Base-by-base conservation (phyloP, 2,888 invertebrate species). In the Rhagium mordax region DNA sequence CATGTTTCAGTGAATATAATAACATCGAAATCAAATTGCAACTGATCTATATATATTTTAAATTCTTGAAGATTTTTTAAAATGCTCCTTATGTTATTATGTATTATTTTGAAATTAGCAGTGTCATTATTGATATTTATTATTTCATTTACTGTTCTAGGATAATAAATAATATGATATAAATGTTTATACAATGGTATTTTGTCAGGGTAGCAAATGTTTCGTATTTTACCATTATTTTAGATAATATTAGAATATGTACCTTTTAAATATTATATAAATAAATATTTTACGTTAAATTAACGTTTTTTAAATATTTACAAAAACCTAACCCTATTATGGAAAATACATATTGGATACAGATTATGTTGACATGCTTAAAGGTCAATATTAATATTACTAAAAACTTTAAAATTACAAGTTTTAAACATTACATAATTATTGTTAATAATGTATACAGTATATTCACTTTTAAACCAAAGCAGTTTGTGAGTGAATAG, bases 281-380 rank as follows among this genome's bases (percentile, higher is more conserved):
- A 49, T 49, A 49, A 49, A 49, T 49, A 16, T 15, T 15, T 49
- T 49, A 49, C 49, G 18, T 49, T 6, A 49, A 49, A 49, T 49
- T 49, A 5, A 49, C 16, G 8, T 49, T 49, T 49, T 49, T 49
- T 1, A 7, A 16, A 49, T 49, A 49, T 16, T 49, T 18, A 16
- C 1, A 49, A 49, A 49, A 16, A 49, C 8, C 15, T 49, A 6
- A 49, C 15, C 15, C n/a, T n/a, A n/a, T n/a, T n/a, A n/a, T n/a
- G n/a, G n/a, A n/a, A n/a, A n/a, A n/a, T n/a, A 49, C 16, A 49
- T 49, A 49, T 49, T 49, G 16, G 16, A 49, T 49, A 49, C 49
- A 49, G 15, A 49, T 49, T 49, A 7, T 49, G 15, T 16, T 16
- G 4, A 49, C 16, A 49, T 49, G 8, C 16, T 49, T 49, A 1